Evolutionary conservation across 1,140 invertebrate species (phyloP), one percentile per base, ranked within the genome.

Genomic region (Brachionus rotundiformis): DNA sequence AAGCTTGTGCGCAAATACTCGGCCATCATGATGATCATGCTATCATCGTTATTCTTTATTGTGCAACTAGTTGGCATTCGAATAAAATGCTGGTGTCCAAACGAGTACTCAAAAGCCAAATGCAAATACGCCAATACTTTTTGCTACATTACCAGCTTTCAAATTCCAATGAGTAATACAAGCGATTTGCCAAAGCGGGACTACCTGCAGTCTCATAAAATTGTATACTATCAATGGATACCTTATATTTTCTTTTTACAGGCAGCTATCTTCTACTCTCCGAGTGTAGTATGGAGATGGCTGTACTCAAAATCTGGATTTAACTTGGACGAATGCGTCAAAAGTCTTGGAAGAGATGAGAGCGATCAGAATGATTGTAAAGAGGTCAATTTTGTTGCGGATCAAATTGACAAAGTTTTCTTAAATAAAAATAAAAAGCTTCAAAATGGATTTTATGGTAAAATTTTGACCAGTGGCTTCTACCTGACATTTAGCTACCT

Each of bases 181-280:
- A 44, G 23, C 29, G 5, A 11, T 10, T 47, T 77, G 7, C 41
- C 41, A 2, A 77, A 8, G n/a, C 23, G 73, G 10, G 49, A 59
- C 27, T 7, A 77, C 11, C 19, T 77, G 7, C 16, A 47, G 1
- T 44, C 36, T 47, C 73, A 77, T 19, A 47, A 77, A 47, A 77
- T 77, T 27, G 13, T 80, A 7, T 83, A 83, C 71, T 83, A 83
- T 71, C 83, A 83, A 63, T 83, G 83, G 83, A 59, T 83, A 25
- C 82, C 83, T 5, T 81, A 77, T 41, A 82, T 83, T 25, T 82
- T 82, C n/a, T 33, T 77, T 11, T 44, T 47, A 0, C 83, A 83
- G 49, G 83, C 59, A 29, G 29, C 68, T n/a, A 19, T 83, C 11
- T 83, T 83, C 29, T 63, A 82, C 71, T 29, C 71, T 47, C 83